Conservation (phyloP, 2,113 vertebrate genomes). For the Carassius auratus region DNA sequence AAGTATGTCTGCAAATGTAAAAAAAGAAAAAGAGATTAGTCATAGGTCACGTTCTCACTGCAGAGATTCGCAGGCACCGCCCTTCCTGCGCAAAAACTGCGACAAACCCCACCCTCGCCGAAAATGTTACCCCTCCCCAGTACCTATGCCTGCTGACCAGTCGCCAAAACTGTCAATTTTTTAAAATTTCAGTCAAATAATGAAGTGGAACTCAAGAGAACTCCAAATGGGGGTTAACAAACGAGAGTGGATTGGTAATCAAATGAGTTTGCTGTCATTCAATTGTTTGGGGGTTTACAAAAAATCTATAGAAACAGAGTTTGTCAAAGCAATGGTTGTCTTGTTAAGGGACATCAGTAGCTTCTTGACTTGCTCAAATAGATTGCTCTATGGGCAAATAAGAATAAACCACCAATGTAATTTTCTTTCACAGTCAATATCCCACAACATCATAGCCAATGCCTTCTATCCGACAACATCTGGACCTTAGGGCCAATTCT, state of each 20-base stretch:
- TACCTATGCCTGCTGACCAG: not conserved
- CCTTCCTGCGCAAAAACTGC: slow-evolving; percentile 79
- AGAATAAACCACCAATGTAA: not conserved
- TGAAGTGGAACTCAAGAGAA: not conserved
- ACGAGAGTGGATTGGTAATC: slow-evolving; percentile 32
- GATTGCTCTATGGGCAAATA: not conserved
- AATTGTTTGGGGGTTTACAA: slow-evolving; percentile 36
- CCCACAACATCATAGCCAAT: not conserved
- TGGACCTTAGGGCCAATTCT: not conserved
- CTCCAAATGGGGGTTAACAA: not conserved
- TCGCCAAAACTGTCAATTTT: not conserved
- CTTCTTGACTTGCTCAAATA: not conserved
- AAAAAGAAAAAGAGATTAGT: slow-evolving; percentile 68
- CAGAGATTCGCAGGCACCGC: slow-evolving; percentile 75
- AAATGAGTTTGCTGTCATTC: no score
- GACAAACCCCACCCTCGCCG: slow-evolving; percentile 74
- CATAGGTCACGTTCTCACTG: slow-evolving; percentile 74
- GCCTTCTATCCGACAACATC: not conserved
- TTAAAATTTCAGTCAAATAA: not conserved
- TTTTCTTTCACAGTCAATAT: not conserved
- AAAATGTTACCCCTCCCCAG: slow-evolving; percentile 36
- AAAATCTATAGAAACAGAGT: slow-evolving; percentile 67
- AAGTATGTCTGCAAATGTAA: slow-evolving; percentile 63
- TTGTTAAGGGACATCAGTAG: slow-evolving; percentile 54
- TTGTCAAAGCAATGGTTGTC: slow-evolving; percentile 54